Percentiles rank a stretch among this genome's conserved stretches.
Evolutionary conservation across 2,113 vertebrate genomes (phyloP).

Genomic region (Cochlearius cochlearius): DNA sequence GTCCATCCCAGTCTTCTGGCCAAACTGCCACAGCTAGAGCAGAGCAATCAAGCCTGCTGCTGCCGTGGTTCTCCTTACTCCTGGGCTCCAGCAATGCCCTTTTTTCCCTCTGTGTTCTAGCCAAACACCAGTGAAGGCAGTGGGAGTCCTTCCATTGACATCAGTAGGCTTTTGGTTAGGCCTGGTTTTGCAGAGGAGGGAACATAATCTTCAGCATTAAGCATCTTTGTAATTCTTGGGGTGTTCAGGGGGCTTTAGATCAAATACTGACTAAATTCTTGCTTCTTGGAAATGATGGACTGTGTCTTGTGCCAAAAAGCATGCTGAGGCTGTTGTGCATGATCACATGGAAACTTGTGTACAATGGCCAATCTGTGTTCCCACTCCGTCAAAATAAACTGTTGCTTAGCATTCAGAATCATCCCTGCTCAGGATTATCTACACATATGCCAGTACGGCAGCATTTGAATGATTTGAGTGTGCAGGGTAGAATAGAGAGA

Average conservation of each 20-base stretch:
- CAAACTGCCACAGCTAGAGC: neutral
- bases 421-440: neutral
- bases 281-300: neutral
- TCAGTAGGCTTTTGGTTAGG: neutral
- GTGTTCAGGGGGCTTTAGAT: neutral
- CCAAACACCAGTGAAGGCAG: neutral
- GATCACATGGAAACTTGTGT: neutral
- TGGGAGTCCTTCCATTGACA: neutral
- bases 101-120: neutral
- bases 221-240: neutral
- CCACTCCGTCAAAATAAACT: neutral
- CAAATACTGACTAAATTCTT: neutral
- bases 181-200: neutral
- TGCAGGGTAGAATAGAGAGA: neutral
- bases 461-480: neutral
- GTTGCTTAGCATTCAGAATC: neutral
- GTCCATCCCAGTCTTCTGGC: neutral
- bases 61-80: rapidly evolving
- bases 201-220: neutral
- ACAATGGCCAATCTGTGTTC: neutral
- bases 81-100: neutral
- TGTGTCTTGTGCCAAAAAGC: neutral
- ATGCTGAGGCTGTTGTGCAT: neutral
- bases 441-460: neutral
- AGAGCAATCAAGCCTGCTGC: neutral